phyloP scores from a whole-genome alignment of 2,113 vertebrate genomes.

The Passer domesticus region DNA sequence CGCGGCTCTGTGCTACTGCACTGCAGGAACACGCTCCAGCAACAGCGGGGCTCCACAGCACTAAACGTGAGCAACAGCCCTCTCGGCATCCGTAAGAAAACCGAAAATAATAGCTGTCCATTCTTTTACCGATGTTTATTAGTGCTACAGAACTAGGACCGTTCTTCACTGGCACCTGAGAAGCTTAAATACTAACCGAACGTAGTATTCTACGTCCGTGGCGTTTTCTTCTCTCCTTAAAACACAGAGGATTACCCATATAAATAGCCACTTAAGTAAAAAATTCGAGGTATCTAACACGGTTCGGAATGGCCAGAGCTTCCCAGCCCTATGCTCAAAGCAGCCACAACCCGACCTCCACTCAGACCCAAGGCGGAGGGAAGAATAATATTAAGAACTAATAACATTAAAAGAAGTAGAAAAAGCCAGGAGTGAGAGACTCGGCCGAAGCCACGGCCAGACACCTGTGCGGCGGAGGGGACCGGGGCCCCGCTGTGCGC shows the following conservation, averaged over 20 bases:
- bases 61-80: not conserved
- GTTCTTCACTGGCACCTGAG: not conserved
- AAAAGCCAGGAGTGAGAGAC: rapidly evolving
- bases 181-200: not conserved
- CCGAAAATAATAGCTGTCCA: not conserved
- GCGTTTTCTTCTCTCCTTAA: not conserved
- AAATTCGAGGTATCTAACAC: not conserved
- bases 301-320: rapidly evolving
- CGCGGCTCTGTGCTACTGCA: not conserved
- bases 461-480: rapidly evolving
- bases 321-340: not conserved
- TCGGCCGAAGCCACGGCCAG: rapidly evolving
- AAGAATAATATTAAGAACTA: rapidly evolving
- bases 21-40: not conserved
- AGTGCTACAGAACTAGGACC: not conserved
- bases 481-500: not conserved
- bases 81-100: not conserved
- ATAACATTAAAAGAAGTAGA: rapidly evolving
- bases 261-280: not conserved
- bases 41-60: not conserved
- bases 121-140: not conserved
- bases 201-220: not conserved
- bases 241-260: not conserved
- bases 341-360: rapidly evolving
- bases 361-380: rapidly evolving